phyloP scores from a whole-genome alignment of 2,888 invertebrate genomes.

The Salticus scenicus region DNA sequence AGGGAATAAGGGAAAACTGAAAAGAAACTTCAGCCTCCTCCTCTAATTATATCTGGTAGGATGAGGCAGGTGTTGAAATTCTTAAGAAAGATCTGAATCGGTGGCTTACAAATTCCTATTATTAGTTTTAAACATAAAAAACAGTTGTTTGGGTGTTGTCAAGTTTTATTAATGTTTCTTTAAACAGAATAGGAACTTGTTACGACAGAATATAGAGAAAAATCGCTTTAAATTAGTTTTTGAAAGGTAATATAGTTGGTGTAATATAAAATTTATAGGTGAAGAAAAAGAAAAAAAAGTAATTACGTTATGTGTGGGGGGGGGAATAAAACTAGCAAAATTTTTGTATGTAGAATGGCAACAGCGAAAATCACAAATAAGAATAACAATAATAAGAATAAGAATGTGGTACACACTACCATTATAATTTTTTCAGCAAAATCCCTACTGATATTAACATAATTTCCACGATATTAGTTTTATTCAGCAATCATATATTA shows the following conservation, averaged over 20 bases:
- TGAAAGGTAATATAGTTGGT: not conserved
- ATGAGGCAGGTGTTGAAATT: constrained; percentile 52
- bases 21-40: constrained; percentile 3
- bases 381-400: no score
- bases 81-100: constrained; percentile 4
- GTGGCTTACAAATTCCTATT: constrained; percentile 15
- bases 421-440: no score
- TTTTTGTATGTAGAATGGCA: no score
- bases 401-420: no score
- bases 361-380: no score
- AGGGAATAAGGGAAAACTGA: not conserved
- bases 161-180: constrained; percentile 16
- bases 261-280: not conserved
- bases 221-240: not conserved
- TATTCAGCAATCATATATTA: no score
- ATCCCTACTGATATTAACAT: no score
- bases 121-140: no score
- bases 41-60: constrained; percentile 14
- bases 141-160: not conserved
- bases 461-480: no score
- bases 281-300: not conserved
- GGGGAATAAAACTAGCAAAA: no score
- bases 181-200: not conserved
- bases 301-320: not conserved
- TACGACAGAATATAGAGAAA: not conserved